Base-by-base conservation (phyloP, 2,113 vertebrate species). In the Corynorhinus townsendii region DNA sequence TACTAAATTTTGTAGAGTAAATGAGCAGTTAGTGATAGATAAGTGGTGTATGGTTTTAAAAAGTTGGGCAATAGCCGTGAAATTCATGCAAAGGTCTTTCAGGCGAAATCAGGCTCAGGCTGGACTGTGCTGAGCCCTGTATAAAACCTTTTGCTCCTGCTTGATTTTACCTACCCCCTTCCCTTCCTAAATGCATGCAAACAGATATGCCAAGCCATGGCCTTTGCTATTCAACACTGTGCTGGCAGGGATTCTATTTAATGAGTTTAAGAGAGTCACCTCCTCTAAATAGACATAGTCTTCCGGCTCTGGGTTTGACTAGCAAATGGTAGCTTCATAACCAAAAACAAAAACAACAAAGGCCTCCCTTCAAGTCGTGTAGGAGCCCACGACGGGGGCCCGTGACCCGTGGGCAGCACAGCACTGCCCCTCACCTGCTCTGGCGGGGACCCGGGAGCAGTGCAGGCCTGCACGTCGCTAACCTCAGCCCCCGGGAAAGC, bases 331-430 rank as follows among this genome's bases (percentile, higher is more conserved):
- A 71, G 17, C 12, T 81, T n/a, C 35, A 5, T 38, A 28, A 66
- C 16, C 8, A 14, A 49, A 4, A 81, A n/a, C 19, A 24, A 24
- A 49, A 7, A 30, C 59, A 1, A 64, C 17, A 56, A 80, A n/a
- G 12, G 0, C 22, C n/a, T 89, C 6, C 5, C 59, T 62, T 62
- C 59, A 26, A 62, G 59, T 5, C 26, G 0, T 28, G 59, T 28
- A 28, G 11, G 16, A 43, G 28, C 10, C 47, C 28, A 2, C 2
- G 15, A 1, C 26, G 22, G n/a, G 7, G 45, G 14, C 43, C 40
- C 56, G 24, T n/a, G 33, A 35, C 54, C 35, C 0, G 14, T 3
- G 8, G 9, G 2, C 4, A 16, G 5, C 3, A 5, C 26, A 52
- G 59, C 28, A 10, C 1, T 14, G 4, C 4, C n/a, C 81, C 5